Evolutionary conservation across 2,888 invertebrate genomes (phyloP), one percentile per base, ranked within the genome.

Genomic region (Nymphalis urticae): DNA sequence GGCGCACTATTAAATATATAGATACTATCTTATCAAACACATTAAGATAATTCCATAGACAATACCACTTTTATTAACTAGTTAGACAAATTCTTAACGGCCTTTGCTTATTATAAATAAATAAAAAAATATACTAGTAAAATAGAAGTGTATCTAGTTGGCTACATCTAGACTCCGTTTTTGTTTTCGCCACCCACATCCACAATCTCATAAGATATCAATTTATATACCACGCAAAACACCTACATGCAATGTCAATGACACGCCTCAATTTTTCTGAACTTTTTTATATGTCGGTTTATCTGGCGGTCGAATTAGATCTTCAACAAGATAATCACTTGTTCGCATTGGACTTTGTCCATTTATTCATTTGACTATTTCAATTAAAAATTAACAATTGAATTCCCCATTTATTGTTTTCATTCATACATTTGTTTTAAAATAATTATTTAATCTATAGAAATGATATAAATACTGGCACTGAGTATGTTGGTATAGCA

Each of bases 101-200:
- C n/a, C 7, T n/a, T 19, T 19, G 17, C n/a, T n/a, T 50, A 50
- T 50, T 5, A 50, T n/a, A 19, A 6, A 50, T 8, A 1, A n/a
- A n/a, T n/a, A 50, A 50, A 17, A 16, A 48, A 48, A n/a, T 16
- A n/a, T 48, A 6, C 13, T 50, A 19, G 5, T n/a, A 19, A 50
- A 50, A 19, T 58, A 58, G 13, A 36, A 19, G 50, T 5, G n/a
- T 36, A 58, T 36, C n/a, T 42, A n/a, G 36, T 58, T 24, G 16
- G 58, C 19, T 16, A 24, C 4, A 24, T 5, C 17, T 8, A 53
- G 56, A 50, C 21, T 50, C 36, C 48, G 36, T 62, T 56, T 62
- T 66, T n/a, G 62, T 66, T 54, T 66, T 42, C 56, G 36, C 48
- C 54, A 21, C 62, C 62, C 62, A 66, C 66, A 62, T 21, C 4